A percentile compares a stretch with the other conserved stretches of the same genome.
Evolutionary conservation across 2,888 invertebrate species (phyloP).

Genomic region (Steinernema carpocapsae): DNA sequence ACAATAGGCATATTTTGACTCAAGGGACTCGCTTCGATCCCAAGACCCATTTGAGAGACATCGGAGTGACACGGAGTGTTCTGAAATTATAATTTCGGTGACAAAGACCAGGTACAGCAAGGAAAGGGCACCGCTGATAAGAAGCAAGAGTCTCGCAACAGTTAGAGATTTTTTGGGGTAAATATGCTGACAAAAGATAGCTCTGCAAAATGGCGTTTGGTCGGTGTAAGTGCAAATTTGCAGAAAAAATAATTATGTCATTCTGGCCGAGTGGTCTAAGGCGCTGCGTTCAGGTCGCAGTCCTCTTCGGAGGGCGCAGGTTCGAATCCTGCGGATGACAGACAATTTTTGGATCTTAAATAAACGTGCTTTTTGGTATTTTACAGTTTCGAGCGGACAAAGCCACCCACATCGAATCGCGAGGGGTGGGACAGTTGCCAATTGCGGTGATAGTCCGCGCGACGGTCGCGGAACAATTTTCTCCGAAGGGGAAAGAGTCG

Average conservation of each 20-base stretch:
- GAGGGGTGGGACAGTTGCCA: no score
- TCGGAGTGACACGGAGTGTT: conserved; percentile 12
- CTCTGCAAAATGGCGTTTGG: no score
- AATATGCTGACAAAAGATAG: no score
- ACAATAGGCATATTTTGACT: conserved; percentile 16
- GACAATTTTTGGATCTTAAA: background rate
- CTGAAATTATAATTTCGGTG: conserved; percentile 1
- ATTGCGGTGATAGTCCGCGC: no score
- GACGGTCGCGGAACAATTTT: no score
- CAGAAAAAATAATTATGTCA: conserved; percentile 39
- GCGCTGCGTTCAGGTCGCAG: conserved; percentile 82
- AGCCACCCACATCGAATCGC: no score
- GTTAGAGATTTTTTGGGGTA: no score
- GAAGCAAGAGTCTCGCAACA: background rate
- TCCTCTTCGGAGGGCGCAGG: conserved; percentile 71
- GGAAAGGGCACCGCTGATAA: background rate
- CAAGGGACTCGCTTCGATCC: conserved; percentile 1
- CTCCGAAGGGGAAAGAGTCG: no score
- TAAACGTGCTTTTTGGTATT: no score
- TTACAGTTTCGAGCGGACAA: no score
- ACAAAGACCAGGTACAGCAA: conserved; percentile 3
- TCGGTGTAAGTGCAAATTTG: no score
- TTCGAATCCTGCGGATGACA: conserved; percentile 41
- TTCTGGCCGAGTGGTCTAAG: conserved; percentile 80
- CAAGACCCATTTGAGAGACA: conserved; percentile 20